Percentiles rank a stretch among this genome's conserved stretches.
Evolutionary conservation across 2,888 invertebrate genomes (phyloP).

Genomic region (Andrena minutula): DNA sequence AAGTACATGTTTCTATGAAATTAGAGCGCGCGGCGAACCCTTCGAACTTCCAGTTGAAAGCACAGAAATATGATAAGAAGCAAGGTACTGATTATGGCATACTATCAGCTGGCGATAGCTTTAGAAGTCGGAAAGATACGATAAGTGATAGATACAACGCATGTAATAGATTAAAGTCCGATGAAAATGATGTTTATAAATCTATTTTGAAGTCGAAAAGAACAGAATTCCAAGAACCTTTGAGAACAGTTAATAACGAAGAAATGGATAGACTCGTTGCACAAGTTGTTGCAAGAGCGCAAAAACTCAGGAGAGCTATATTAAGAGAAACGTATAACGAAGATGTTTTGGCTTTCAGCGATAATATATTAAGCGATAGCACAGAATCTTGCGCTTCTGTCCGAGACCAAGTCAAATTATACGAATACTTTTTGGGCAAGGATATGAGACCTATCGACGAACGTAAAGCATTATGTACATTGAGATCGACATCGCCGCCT

Average conservation of each 20-base stretch:
- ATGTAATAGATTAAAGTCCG: constrained; percentile 39
- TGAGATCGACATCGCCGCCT: constrained; percentile 83
- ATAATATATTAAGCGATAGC: constrained; percentile 69
- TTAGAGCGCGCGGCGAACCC: constrained; percentile 63
- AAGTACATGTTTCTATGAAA: constrained; percentile 78
- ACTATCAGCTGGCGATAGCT: constrained; percentile 19
- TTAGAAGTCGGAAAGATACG: constrained; percentile 24
- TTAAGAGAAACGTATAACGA: constrained; percentile 75
- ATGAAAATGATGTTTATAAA: constrained; percentile 66
- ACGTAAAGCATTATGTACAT: constrained; percentile 83
- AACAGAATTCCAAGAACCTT: constrained; percentile 54
- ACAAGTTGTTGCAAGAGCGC: constrained; percentile 78
- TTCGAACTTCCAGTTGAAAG: constrained; percentile 48
- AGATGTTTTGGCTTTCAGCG: constrained; percentile 71
- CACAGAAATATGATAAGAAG: constrained; percentile 48
- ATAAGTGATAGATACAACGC: constrained; percentile 2
- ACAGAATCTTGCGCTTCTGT: constrained; percentile 49
- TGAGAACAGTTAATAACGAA: constrained; percentile 67
- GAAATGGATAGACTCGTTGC: constrained; percentile 78
- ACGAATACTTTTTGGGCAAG: constrained; percentile 81
- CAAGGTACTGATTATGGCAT: constrained; percentile 32
- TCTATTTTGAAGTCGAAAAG: constrained; percentile 75
- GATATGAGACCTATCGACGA: constrained; percentile 84
- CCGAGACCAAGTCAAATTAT: constrained; percentile 72
- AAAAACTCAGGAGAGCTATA: constrained; percentile 78